These are phyloP conservation scores for Mustelus asterias DNA, from an alignment of 2,113 vertebrate species.

Conservation along the genomic window DNA sequence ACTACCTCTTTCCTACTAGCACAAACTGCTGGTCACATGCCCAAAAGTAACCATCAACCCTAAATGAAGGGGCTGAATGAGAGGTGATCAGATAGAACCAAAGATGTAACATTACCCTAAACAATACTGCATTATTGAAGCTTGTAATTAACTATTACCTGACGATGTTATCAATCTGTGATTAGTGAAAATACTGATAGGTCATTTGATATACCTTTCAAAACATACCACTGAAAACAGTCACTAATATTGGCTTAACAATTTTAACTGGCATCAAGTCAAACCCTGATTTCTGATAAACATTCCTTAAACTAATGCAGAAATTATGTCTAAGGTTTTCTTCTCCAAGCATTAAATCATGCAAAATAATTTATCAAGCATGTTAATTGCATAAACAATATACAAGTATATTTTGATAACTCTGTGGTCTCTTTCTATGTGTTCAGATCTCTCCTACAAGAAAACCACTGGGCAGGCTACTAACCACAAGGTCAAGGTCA, in stretches of 20 bases:
- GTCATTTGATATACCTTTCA: not conserved
- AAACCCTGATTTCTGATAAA: not conserved
- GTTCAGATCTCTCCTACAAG: not conserved
- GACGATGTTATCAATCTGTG: not conserved
- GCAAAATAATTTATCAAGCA: not conserved
- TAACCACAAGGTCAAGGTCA: not conserved
- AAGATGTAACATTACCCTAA: not conserved
- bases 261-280: not conserved
- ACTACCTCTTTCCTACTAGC: not conserved
- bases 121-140: not conserved
- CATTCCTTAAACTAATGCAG: not conserved
- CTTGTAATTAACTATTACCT: not conserved
- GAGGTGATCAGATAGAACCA: not conserved
- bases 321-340: not conserved
- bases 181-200: not conserved
- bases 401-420: not conserved
- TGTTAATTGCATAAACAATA: not conserved
- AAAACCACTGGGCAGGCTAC: not conserved
- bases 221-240: not conserved
- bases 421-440: not conserved
- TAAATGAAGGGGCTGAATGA: not conserved
- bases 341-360: not conserved
- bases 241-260: not conserved
- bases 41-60: not conserved
- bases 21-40: not conserved